Base-by-base conservation (phyloP, 2,888 invertebrate species). In the Gibbula magus region DNA sequence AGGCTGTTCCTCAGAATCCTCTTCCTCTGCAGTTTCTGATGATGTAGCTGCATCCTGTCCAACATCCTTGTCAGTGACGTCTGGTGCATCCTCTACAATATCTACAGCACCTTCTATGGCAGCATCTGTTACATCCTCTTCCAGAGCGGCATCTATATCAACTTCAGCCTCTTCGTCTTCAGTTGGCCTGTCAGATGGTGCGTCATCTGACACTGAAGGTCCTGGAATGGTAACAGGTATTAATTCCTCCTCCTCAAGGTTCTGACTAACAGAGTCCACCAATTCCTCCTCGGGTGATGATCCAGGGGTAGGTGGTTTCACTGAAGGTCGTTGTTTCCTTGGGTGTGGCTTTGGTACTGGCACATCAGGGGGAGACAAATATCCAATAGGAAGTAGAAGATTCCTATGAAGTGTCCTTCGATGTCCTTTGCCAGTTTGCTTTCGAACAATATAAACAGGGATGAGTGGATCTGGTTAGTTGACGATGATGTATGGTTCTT, bases 381-480 rank as follows among this genome's bases (percentile, higher is more conserved):
- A 35, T 35, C 35, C 35, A 35, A 35, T 35, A 5, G 70, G 78
- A 51, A 78, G 52, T 20, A 73, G 56, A 32, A 54, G 45, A 74
- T 74, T 74, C 16, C 74, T 45, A 56, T 78, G 74, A 13, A 56
- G 54, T 25, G 78, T 78, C 22, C 74, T 56, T 39, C 13, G 73
- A 16, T 35, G 35, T 32, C 78, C 73, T 16, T 73, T 29, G 18
- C 29, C 53, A 20, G 29, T 32, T 25, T 78, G 56, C 53, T 45
- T 73, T 25, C 53, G 29, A 2, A 70, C 78, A 13, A 78, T 53
- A 53, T 56, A 79, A 16, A 79, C 74, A 18, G 79, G 79, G 52
- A 79, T 61, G 45, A 35, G 74, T 13, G n/a, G 20, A 51, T 66
- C 75, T 0, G 79, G 61, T 45, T 79, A 39, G 8, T 39, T 20